Base-by-base conservation (phyloP, 2,888 invertebrate species). In the Cosmopolites sordidus region DNA sequence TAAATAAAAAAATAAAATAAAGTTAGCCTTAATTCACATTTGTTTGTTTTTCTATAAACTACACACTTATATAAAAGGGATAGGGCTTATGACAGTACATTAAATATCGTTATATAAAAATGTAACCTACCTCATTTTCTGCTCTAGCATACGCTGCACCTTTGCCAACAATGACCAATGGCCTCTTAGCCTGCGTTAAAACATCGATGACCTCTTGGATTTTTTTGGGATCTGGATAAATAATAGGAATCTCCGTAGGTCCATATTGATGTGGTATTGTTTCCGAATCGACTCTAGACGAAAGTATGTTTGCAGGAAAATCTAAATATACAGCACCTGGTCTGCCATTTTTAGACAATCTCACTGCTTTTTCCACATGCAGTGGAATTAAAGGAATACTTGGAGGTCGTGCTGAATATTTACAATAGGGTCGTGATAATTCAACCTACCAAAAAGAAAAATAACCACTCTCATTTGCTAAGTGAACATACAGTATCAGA, bases 241-340 rank as follows among this genome's bases (percentile, higher is more conserved):
- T 78, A 1, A 81, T 69, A 0, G 86, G 86, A 5, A 89, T 78
- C 1, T 84, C 78, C 1, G 83, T 81, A 0, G 78, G 70, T 11
- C 73, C 72, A 66, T 81, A 79, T 52, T 76, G 77, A 47, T 74
- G 70, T 14, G 77, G 61, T 29, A 72, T 62, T 14, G 56, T 47
- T 43, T 60, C 60, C 0, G 55, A 48, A 33, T 16, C 69, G 60
- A 57, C 69, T 69, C 38, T 55, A 2, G 71, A 60, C 14, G 77
- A 71, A 33, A 92, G 75, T 37, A 92, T 69, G 58, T 94, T 94
- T 16, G 89, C 95, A 0, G 96, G 92, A 69, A 97, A 83, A 72
- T 98, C 97, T 54, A 98, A 77, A 73, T 97, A 97, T 6, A 84
- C 79, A 1, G 86, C 90, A 60, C 96, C 97, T 11, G 96, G 95